Conservation (phyloP, 2,113 vertebrate species). For the Scolopax mira region DNA sequence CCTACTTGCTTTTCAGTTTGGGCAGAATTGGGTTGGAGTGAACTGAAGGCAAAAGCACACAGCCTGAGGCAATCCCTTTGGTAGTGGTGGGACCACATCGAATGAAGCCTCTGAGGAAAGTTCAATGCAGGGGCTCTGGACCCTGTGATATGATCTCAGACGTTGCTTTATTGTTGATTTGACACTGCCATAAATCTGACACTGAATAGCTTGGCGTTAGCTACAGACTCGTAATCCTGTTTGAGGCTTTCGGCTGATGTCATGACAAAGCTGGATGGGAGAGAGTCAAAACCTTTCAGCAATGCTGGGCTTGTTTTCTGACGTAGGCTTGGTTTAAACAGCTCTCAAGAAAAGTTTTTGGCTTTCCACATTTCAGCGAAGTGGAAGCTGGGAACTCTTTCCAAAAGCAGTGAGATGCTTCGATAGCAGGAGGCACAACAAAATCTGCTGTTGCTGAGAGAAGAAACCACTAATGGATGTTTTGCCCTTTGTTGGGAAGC, state of each 20-base stretch:
- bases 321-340: not conserved
- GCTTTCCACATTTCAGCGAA: not conserved
- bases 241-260: not conserved
- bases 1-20: not conserved
- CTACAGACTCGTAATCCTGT: not conserved
- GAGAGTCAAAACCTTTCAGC: not conserved
- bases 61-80: not conserved
- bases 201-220: not conserved
- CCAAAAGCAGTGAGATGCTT: not conserved
- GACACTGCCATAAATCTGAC: not conserved
- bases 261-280: constrained; percentile 10
- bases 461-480: not conserved
- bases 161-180: not conserved
- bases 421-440: not conserved
- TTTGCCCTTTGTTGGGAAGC: not conserved
- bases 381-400: not conserved
- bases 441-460: not conserved
- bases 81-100: not conserved
- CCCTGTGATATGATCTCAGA: not conserved
- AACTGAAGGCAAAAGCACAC: not conserved
- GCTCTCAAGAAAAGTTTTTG: not conserved
- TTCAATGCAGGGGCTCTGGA: not conserved
- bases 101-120: not conserved
- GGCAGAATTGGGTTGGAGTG: not conserved
- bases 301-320: not conserved